A percentile compares a stretch with the other conserved stretches of the same genome.
These are phyloP conservation scores for Spinus olivaceus DNA, from an alignment of 2,797 vertebrate genomes.

Conservation along the genomic window DNA sequence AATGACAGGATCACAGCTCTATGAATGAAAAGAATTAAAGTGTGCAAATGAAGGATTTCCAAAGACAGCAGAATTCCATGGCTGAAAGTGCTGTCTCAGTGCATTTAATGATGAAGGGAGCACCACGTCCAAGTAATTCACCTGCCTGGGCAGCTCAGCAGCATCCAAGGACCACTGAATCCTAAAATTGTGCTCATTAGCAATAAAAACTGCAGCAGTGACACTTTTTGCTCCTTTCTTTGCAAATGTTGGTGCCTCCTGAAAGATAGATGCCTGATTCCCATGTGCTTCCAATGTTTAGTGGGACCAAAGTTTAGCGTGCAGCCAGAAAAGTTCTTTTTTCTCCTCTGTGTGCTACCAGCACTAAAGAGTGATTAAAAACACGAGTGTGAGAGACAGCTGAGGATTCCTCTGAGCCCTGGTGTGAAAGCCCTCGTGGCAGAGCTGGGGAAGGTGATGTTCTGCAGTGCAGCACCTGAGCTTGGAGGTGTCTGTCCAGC, in stretches of 20 bases:
- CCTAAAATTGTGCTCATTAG: not conserved
- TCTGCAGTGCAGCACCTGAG: not conserved
- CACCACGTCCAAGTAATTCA: not conserved
- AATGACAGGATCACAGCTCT: not conserved
- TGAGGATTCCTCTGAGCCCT: not conserved
- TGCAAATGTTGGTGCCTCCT: not conserved
- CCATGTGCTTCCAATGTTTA: accelerated
- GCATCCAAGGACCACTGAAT: not conserved
- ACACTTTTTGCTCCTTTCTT: not conserved
- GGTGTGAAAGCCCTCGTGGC: not conserved
- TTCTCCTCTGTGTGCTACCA: not conserved
- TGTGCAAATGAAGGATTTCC: not conserved
- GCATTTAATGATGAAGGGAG: not conserved
- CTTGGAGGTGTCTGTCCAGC: not conserved
- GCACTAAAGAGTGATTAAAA: not conserved
- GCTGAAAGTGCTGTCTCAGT: not conserved
- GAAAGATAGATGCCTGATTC: not conserved
- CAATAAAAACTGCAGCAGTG: not conserved
- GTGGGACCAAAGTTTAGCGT: not conserved
- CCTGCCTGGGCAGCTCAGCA: not conserved
- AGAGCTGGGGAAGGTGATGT: not conserved
- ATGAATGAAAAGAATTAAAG: not conserved
- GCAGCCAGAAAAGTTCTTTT: not conserved
- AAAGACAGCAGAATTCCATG: not conserved
- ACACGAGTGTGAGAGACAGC: not conserved